Evolutionary conservation across 2,888 invertebrate genomes (phyloP), one percentile per base, ranked within the genome.

Genomic region (Gastracanthus pulcherrimus): DNA sequence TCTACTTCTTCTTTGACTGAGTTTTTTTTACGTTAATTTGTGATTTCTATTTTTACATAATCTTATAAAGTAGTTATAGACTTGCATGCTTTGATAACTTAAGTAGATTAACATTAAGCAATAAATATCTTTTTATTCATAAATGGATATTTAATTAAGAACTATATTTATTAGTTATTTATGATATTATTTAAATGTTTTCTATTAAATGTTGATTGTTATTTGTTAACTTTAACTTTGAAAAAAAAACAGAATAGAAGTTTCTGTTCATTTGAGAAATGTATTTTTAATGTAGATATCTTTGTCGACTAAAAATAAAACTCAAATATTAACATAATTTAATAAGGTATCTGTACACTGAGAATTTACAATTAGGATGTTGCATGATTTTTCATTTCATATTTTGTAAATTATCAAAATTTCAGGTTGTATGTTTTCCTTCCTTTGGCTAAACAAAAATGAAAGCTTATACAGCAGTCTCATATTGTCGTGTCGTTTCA

Each of bases 51-150:
- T 72, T 72, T 55, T 62, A 45, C 55, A 34, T 72, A 72, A 64
- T 72, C 23, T 72, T 9, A 38, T 23, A 58, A n/a, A 13, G 79
- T 80, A 80, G 79, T 36, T 58, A 31, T 79, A 60, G 36, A 69
- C n/a, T 31, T 75, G 80, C 80, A 80, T 80, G 80, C 4, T 62
- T 48, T 55, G 9, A 23, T 38, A 38, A 64, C 16, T 38, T 64
- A 38, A 23, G 41, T 75, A 75, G 38, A 38, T 51, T 66, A 60
- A 45, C 45, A 71, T 31, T 58, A 69, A 48, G 34, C 19, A 55
- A 36, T 55, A 1, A 0, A 55, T 2, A 7, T n/a, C n/a, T 1
- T 48, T 2, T 48, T 55, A 41, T 13, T 11, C 11, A 55, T 55
- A 3, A 55, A 41, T 16, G 41, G 9, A 9, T 9, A 41, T 41